A percentile compares a stretch with the other conserved stretches of the same genome.
Evolutionary conservation across 2,113 vertebrate species (phyloP).

Genomic region (Lasiurus cinereus): DNA sequence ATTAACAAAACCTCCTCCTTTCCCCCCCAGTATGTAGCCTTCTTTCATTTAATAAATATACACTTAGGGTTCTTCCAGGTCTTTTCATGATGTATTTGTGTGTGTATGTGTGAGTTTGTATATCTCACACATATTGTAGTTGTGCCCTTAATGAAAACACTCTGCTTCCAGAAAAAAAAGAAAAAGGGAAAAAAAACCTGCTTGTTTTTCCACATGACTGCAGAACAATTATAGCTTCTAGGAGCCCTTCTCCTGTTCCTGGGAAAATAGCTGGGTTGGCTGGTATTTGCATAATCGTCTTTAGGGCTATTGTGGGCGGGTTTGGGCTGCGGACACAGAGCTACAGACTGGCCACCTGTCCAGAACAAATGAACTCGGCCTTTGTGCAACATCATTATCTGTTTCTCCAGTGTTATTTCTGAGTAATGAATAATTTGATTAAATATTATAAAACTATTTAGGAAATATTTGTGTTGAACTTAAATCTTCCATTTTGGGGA

Average conservation of each 20-base stretch:
- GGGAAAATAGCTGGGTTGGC: conserved; percentile 90
- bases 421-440: conserved; percentile 88
- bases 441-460: conserved; percentile 84
- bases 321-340: conserved; percentile 84
- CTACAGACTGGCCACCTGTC: conserved; percentile 91
- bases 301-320: conserved; percentile 91
- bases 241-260: conserved; percentile 89
- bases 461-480: conserved; percentile 69
- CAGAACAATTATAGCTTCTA: conserved; percentile 88
- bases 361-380: conserved; percentile 91
- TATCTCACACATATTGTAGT: conserved; percentile 75
- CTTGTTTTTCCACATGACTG: conserved; percentile 90
- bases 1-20: too few species aligned
- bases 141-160: conserved; percentile 64
- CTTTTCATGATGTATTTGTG: not conserved
- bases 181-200: not conserved
- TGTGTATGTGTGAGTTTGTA: conserved; percentile 47
- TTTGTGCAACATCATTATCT: conserved; percentile 88
- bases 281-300: conserved; percentile 94
- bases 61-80: not conserved
- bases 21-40: not conserved
- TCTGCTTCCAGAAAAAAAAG: conserved; percentile 62
- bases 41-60: not conserved
- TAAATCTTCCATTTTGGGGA: conserved; percentile 54
- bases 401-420: conserved; percentile 82